Base-by-base conservation (phyloP, 2,797 vertebrate species). In the Halcyon chelicuti region DNA sequence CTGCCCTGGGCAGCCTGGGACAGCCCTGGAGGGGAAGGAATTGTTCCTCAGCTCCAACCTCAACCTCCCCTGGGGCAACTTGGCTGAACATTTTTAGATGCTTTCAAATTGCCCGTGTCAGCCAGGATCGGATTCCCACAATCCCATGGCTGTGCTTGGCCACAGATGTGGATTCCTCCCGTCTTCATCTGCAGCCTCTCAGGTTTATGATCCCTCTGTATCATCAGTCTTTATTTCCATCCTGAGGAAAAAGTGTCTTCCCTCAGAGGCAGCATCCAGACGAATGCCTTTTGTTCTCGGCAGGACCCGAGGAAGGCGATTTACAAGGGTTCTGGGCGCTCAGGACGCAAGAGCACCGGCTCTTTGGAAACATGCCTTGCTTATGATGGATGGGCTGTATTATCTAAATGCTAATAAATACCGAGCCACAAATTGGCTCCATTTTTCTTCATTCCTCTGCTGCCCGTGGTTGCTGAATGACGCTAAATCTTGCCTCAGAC, bases 371-470 rank as follows among this genome's bases (percentile, higher is more conserved):
- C 51, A 33, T 12, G 67, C 57, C 67, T 26, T 60, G 58, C 25
- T 9, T 84, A 49, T 97, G 97, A 97, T 96, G 94, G 94, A 97
- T 97, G 96, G 57, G 57, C 7, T 14, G 8, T 86, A 94, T 96
- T 94, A 97, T 94, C 95, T 71, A 89, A 91, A 92, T 88, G 96
- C 94, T 96, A 88, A 97, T 96, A 97, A 96, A 95, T 93, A 95
- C 88, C 4, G 52, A 95, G 90, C 91, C 75, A 86, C 93, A 96
- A 94, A 97, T 95, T 93, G 90, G 89, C 71, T 93, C 58, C 77
- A 91, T 97, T 97, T 96, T 96, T 97, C 96, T 97, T 97, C 96
- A 97, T 97, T 96, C 92, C 66, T 95, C 66, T 47, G 70, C 90
- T 94, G 92, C 85, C 94, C 35, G 49, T 92, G 80, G 79, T 66